These are phyloP conservation scores for Eptesicus fuscus DNA, from an alignment of 2,113 vertebrate genomes.

Conservation along the genomic window DNA sequence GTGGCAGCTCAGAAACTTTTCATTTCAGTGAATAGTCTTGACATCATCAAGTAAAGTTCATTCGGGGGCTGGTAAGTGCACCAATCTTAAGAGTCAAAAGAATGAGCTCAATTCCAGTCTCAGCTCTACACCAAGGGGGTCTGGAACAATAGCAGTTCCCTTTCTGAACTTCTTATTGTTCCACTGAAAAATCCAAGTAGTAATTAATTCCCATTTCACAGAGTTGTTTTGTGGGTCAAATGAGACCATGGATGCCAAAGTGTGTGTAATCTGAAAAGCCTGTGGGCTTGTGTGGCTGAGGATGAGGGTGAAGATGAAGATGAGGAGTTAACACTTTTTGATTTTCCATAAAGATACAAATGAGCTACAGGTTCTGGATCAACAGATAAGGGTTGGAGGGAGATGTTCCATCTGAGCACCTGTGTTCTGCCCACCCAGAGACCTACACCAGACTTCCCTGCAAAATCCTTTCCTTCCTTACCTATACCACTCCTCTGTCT, in stretches of 20 bases:
- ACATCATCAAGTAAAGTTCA: not conserved
- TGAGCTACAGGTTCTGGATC: not conserved
- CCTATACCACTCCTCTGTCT: not conserved
- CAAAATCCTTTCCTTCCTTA: not conserved
- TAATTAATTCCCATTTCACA: not conserved
- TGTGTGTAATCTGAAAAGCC: not conserved
- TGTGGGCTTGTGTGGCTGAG: not conserved
- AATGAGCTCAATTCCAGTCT: not conserved
- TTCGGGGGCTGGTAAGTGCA: not conserved
- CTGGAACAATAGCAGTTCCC: not conserved
- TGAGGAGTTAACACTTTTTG: not conserved
- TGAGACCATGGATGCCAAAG: not conserved
- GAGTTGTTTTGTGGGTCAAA: not conserved
- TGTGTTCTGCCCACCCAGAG: not conserved
- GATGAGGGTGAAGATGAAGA: not conserved
- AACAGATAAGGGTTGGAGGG: not conserved
- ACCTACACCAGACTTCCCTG: not conserved
- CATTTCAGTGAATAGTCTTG: not conserved
- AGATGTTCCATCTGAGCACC: not conserved
- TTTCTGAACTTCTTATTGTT: not conserved
- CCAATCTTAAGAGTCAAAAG: not conserved
- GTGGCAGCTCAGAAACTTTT: not conserved
- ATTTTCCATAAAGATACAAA: conserved; percentile 36
- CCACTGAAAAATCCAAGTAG: conserved; percentile 21
- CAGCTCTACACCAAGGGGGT: not conserved